These are phyloP conservation scores for Chaenocephalus aceratus DNA, from an alignment of 2,113 vertebrate species.

Conservation along the genomic window DNA sequence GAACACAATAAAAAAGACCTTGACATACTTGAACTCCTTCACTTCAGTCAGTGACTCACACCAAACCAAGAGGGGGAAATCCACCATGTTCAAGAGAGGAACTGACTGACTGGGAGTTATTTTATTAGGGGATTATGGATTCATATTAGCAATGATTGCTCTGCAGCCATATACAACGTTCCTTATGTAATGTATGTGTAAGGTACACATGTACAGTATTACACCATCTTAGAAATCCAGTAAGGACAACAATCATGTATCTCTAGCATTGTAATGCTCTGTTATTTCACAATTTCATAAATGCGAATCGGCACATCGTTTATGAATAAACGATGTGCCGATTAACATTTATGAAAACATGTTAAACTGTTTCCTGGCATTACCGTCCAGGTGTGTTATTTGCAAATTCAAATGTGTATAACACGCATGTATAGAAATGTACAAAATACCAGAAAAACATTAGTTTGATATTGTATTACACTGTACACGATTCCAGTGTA, in stretches of 20 bases:
- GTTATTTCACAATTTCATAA: not conserved
- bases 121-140: not conserved
- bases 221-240: not conserved
- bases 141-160: not conserved
- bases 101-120: not conserved
- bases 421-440: not conserved
- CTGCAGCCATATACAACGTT: not conserved
- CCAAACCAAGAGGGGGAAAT: not conserved
- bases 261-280: not conserved
- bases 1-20: constrained; percentile 12
- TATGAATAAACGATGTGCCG: not conserved
- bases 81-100: not conserved
- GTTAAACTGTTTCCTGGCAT: not conserved
- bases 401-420: constrained; percentile 6
- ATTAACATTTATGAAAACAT: not conserved
- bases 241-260: not conserved
- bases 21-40: constrained; percentile 24
- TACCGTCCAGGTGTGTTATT: constrained; percentile 6
- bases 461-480: not conserved
- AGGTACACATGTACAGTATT: not conserved
- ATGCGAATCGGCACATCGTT: no score
- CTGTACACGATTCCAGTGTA: not conserved
- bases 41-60: constrained; percentile 4
- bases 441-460: not conserved
- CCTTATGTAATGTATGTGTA: not conserved